Base-by-base conservation (phyloP, 64 coral and sea anemone species). In the Astreopora myriophthalma region DNA sequence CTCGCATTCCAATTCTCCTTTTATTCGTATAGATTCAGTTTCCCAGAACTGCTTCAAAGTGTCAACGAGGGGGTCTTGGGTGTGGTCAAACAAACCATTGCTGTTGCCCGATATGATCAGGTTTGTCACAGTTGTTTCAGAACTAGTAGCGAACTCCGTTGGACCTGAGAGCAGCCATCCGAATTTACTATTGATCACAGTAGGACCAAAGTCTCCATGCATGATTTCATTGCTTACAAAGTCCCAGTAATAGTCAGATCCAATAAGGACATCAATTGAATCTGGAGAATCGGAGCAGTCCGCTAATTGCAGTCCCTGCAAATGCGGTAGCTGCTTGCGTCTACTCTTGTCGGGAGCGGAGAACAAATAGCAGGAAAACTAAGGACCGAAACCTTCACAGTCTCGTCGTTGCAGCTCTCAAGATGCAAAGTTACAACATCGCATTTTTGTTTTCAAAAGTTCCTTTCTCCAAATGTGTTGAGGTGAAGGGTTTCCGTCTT, bases 1-100 rank as follows among this genome's bases (percentile, higher is more conserved):
- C 11, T 11, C 11, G 40, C 6, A 8, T 5, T 44, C 40, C 11
- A 11, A 44, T 44, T 1, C 40, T 44, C 40, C 40, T 19, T 34
- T 72, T 3, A 72, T 72, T 2, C 69, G 27, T 0, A 72, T 72
- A 1, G 69, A 33, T 32, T 94, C 85, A 24, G 51, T 88, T 48
- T 85, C 81, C 90, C 79, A 86, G n/a, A 84, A 84, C 31, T 75
- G 29, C 36, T 80, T 87, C 40, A 87, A 16, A 87, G 52, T 87
- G 34, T 78, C 40, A 60, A 32, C 57, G 17, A 87, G 69, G 30
- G 30, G 27, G 62, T 68, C 13, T 44, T 44, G 40, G 40, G 3
- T 8, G 40, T 44, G 6, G 40, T 44, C 3, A 11, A 44, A 44
- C 6, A 44, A 44, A 11, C 40, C 6, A 11, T 5, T 44, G 40